Base-by-base conservation (phyloP, 2,113 vertebrate species). In the Caranx ignobilis region DNA sequence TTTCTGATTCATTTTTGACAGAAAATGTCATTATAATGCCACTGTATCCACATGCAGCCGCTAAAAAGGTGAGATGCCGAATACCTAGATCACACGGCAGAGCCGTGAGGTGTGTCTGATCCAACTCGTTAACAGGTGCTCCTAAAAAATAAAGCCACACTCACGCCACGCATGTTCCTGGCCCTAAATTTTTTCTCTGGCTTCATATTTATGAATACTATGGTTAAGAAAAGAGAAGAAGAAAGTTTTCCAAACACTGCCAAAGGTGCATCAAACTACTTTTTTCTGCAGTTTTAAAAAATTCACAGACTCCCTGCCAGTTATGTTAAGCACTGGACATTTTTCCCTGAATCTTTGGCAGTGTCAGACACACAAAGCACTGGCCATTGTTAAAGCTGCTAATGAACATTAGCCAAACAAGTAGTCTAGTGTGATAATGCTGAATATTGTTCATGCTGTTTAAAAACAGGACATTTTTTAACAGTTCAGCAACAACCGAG, bases 311-410 rank as follows among this genome's bases (percentile, higher is more conserved):
- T 54, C 35, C 31, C 11, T 72, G 12, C 43, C 34, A 32, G 64
- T 11, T 59, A 50, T 71, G 43, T 52, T 50, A 35, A 65, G 50
- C 56, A 50, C n/a, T 19, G 69, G 34, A 61, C 39, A 63, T 52
- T 73, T 85, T 77, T 81, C 41, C 71, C 32, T 13, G 59, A 26
- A 21, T 50, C 56, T 68, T 50, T 85, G 64, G 77, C 50, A 54
- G 41, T 67, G 77, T 77, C 62, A 57, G n/a, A 64, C 41, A 41
- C 6, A 68, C n/a, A 37, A 12, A 67, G 18, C n/a, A 73, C 13
- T 60, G 21, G 11, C 41, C 63, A 48, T 48, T 75, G 50, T 57
- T 75, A 43, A 52, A 31, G 75, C 12, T 67, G 39, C 41, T 64
- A 60, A 74, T 69, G 63, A 69, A 37, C 2, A 2, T 47, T 74